A percentile compares a stretch with the other conserved stretches of the same genome.
Conservation (phyloP, 1,140 invertebrate genomes). For the Heliconius himera region DNA sequence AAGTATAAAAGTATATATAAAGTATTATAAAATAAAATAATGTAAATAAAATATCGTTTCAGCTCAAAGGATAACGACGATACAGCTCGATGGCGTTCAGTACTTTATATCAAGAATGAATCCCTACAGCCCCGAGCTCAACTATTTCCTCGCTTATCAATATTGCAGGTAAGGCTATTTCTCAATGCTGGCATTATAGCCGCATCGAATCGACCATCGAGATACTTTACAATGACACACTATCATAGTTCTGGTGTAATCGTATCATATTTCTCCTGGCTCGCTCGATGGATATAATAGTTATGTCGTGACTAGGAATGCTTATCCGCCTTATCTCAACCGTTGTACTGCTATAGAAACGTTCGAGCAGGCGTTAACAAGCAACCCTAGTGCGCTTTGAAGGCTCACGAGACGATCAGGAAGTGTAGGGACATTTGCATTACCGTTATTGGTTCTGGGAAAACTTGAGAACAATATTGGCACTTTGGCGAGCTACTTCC, state of each 20-base stretch:
- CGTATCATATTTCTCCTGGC: slow-evolving; percentile 55
- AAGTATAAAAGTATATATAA: background rate
- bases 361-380: slow-evolving; percentile 63
- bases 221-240: slow-evolving; percentile 45
- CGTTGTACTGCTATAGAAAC: slow-evolving; percentile 55
- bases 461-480: slow-evolving; percentile 66
- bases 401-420: slow-evolving; percentile 57
- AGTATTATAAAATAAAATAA: slow-evolving; percentile 32
- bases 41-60: slow-evolving; percentile 65
- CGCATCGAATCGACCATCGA: slow-evolving; percentile 40
- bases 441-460: slow-evolving; percentile 69
- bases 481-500: slow-evolving; percentile 51
- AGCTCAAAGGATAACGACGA: slow-evolving; percentile 93
- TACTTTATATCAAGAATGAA: slow-evolving; percentile 94
- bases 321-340: slow-evolving; percentile 67
- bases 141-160: slow-evolving; percentile 93
- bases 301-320: slow-evolving; percentile 68
- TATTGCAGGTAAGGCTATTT: slow-evolving; percentile 85
- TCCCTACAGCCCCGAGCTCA: slow-evolving; percentile 92
- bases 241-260: slow-evolving; percentile 47
- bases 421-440: slow-evolving; percentile 71
- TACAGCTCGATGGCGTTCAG: slow-evolving; percentile 91
- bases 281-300: slow-evolving; percentile 59
- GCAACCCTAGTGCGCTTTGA: slow-evolving; percentile 49
- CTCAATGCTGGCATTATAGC: slow-evolving; percentile 30